These are phyloP conservation scores for Pseudomyrmex concolor DNA, from an alignment of 1,140 invertebrate species.

Conservation along the genomic window DNA sequence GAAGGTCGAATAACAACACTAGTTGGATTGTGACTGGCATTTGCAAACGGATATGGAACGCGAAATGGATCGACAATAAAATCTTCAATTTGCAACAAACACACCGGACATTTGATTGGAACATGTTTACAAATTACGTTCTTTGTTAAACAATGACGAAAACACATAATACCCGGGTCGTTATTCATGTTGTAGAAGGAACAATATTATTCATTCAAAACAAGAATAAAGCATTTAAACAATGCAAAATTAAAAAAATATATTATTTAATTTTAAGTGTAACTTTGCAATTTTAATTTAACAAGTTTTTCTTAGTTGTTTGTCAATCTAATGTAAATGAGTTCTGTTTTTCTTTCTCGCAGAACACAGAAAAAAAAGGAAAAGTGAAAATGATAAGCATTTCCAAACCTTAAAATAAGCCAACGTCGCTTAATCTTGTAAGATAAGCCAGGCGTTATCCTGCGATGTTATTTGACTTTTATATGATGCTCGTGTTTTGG, in stretches of 20 bases:
- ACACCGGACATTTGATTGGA: constrained; percentile 79
- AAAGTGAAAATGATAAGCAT: not conserved
- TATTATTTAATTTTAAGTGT: no score
- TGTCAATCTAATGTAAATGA: not conserved
- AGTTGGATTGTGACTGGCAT: constrained; percentile 73
- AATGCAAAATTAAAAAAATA: not conserved
- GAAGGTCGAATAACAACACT: constrained; percentile 79
- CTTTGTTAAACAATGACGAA: constrained; percentile 78
- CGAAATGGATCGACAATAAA: constrained; percentile 78
- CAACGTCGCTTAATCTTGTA: not conserved
- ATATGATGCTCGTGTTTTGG: not conserved
- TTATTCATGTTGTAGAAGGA: constrained; percentile 46
- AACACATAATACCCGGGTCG: constrained; percentile 77
- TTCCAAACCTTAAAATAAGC: not conserved
- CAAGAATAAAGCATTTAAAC: not conserved
- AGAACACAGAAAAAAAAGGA: not conserved
- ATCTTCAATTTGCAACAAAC: constrained; percentile 63
- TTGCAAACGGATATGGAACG: constrained; percentile 80
- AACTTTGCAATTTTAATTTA: no score
- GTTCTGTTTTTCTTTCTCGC: not conserved
- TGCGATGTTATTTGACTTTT: not conserved
- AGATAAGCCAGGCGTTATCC: not conserved
- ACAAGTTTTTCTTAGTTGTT: no score
- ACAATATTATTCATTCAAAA: not conserved
- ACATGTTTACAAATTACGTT: constrained; percentile 80